Percentiles rank a stretch among this genome's conserved stretches.
Conservation (phyloP, 2,888 invertebrate species). For the Tetragonisca angustula region DNA sequence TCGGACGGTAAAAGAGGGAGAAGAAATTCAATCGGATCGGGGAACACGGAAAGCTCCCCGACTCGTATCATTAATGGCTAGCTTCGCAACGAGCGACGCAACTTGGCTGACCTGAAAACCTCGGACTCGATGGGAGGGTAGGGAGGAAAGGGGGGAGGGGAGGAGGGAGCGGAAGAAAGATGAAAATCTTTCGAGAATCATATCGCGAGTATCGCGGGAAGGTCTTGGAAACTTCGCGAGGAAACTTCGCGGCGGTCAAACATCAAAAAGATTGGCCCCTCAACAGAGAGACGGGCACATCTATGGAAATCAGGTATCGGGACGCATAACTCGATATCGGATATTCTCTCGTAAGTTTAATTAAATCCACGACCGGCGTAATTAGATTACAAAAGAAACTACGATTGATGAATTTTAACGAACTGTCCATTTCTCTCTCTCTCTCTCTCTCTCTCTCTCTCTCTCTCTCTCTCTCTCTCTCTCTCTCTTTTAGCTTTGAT, state of each 20-base stretch:
- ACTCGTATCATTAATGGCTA: conserved; percentile 16
- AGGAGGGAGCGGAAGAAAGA: too few relatives aligned
- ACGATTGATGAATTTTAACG: neutral
- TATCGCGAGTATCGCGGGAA: neutral
- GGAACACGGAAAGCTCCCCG: conserved; percentile 13
- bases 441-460: neutral
- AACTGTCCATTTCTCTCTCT: neutral
- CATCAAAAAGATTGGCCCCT: neutral
- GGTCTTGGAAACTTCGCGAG: neutral
- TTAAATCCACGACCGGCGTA: neutral
- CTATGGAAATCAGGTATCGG: neutral
- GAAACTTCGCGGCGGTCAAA: neutral
- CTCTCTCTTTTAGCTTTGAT: neutral
- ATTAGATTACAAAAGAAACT: neutral
- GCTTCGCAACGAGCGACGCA: neutral
- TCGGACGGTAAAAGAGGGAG: neutral
- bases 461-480: too few relatives aligned
- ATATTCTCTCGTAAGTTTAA: neutral
- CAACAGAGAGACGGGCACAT: neutral
- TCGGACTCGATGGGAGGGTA: neutral
- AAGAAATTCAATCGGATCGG: conserved; percentile 29
- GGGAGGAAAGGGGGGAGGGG: too few relatives aligned
- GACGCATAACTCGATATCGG: neutral
- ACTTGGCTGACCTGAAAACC: neutral
- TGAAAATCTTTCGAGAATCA: conserved; percentile 2